Conservation (phyloP, 92 coral and sea anemone genomes). For the Meandrina meandrites region DNA sequence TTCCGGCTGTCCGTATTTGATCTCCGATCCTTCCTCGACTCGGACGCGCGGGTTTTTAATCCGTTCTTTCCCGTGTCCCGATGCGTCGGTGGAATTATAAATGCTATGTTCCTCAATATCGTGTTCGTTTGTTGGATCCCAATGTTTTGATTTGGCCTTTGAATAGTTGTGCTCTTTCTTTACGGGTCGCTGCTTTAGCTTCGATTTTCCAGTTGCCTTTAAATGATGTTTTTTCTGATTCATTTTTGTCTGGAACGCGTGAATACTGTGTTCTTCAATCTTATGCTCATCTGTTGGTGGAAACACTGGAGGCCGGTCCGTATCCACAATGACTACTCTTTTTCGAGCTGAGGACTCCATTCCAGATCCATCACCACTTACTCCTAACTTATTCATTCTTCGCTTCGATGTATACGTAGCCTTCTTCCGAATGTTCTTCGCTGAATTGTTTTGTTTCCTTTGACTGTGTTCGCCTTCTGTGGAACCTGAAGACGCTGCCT, state of each 20-base stretch:
- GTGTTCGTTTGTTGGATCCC: conserved; percentile 14
- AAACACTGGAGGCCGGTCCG: conserved; percentile 35
- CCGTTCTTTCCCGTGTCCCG: background rate
- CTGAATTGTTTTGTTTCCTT: background rate
- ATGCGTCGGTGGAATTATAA: background rate
- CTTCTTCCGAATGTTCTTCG: background rate
- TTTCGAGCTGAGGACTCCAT: conserved; percentile 15
- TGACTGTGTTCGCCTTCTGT: background rate
- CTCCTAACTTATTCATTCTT: background rate
- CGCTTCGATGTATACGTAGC: background rate
- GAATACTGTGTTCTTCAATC: conserved; percentile 40
- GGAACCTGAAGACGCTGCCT: background rate
- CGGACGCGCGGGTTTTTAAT: background rate
- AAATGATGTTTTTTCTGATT: background rate
- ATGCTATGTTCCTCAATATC: conserved; percentile 25
- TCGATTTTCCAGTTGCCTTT: background rate
- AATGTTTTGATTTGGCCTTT: background rate
- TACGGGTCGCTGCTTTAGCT: background rate
- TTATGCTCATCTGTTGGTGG: conserved; percentile 47
- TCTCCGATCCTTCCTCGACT: conserved; percentile 13
- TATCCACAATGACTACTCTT: conserved; percentile 46
- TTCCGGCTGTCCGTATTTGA: conserved; percentile 23
- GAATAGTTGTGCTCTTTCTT: background rate
- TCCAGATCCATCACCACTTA: background rate
- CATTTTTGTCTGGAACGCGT: background rate